phyloP scores from a whole-genome alignment of 2,797 vertebrate species.

The Pseudopleuronectes americanus region DNA sequence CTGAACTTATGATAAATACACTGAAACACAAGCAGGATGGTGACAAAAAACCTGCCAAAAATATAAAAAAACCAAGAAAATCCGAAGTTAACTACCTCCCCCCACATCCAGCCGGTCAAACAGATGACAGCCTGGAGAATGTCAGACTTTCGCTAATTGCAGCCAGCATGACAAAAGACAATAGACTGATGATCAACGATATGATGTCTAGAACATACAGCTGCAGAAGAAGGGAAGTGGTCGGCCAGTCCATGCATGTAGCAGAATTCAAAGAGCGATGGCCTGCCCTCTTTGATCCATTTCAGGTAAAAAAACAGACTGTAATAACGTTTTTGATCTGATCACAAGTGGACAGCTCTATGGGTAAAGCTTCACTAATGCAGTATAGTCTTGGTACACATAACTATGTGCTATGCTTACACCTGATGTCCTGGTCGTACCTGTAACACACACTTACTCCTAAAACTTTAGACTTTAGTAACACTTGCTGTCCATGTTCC shows the following conservation, averaged over 20 bases:
- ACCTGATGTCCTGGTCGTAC: too few relatives aligned
- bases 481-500: too few relatives aligned
- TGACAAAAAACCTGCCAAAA: constrained; percentile 3
- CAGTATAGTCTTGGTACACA: too few relatives aligned
- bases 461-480: too few relatives aligned
- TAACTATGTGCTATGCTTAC: too few relatives aligned
- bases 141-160: constrained; percentile 12
- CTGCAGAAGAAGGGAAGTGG: constrained; percentile 37
- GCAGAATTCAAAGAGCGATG: constrained; percentile 18
- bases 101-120: constrained; percentile 26
- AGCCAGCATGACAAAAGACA: constrained; percentile 2
- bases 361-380: too few relatives aligned
- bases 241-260: constrained; percentile 4
- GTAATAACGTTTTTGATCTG: too few relatives aligned
- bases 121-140: constrained; percentile 2
- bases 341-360: too few relatives aligned
- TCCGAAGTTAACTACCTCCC: constrained; percentile 35
- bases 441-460: too few relatives aligned
- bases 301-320: constrained; percentile 19
- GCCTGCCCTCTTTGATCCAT: constrained; percentile 37
- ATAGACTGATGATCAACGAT: background rate
- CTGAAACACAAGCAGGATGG: constrained; percentile 25
- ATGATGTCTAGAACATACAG: constrained; percentile 39
- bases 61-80: constrained; percentile 34
- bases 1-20: constrained; percentile 23